Conservation (phyloP, 2,113 vertebrate genomes). For the Gadus macrocephalus region DNA sequence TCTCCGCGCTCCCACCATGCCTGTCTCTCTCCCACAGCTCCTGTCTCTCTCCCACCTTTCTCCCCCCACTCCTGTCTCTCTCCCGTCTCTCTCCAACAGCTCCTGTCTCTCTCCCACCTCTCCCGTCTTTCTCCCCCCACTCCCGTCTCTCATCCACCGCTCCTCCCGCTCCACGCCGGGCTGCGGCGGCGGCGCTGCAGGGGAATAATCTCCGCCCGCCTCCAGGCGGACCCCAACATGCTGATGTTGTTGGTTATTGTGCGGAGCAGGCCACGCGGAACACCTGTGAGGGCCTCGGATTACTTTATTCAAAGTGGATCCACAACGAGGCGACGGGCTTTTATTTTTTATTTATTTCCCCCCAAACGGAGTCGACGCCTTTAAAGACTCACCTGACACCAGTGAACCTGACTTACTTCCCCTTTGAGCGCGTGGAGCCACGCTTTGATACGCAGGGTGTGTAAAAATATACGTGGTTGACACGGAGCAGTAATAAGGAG, state of each 20-base stretch:
- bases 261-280: neutral
- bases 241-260: neutral
- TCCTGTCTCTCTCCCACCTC: no score
- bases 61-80: no score
- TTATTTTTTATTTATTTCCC: neutral
- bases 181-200: no score
- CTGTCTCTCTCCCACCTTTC: no score
- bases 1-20: no score
- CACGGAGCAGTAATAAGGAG: constrained; percentile 57
- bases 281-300: neutral
- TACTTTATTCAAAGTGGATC: neutral
- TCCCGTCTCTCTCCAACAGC: no score
- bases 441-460: constrained; percentile 61
- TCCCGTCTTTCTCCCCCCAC: no score
- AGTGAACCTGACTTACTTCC: constrained; percentile 43
- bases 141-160: neutral
- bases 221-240: neutral
- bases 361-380: no score
- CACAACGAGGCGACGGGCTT: neutral
- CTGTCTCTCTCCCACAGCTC: no score
- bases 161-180: no score
- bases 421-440: constrained; percentile 33
- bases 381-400: constrained; percentile 38
- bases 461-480: constrained; percentile 70
- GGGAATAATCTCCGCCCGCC: neutral